Base-by-base conservation (phyloP, 2,888 invertebrate genomes). In the Stegophylla sp. region DNA sequence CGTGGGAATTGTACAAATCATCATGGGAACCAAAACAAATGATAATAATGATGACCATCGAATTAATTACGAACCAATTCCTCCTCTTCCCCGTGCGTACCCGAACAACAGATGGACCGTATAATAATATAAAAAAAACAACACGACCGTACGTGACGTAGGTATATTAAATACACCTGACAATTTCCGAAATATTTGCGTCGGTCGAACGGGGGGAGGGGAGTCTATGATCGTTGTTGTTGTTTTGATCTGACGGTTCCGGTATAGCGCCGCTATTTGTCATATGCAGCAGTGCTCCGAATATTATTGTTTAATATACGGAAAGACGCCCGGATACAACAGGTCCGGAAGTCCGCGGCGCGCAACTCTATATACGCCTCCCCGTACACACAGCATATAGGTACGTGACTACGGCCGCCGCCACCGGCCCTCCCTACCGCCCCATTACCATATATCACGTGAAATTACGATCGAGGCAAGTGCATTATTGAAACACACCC, bases 281-380 rank as follows among this genome's bases (percentile, higher is more conserved):
- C n/a, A n/a, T n/a, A n/a, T 23, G 53, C 56, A n/a, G 56, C 56
- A 56, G 26, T 28, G 13, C 20, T 2, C n/a, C 17, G 17, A n/a
- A 23, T 56, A 56, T 20, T 20, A 4, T 20, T 10, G 5, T 53
- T 2, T 5, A 53, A 53, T n/a, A n/a, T 56, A 56, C 43, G 43
- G 59, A 59, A 61, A 69, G 28, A 69, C 53, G 56, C 71, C n/a
- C 51, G 77, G 77, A 69, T 71, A 79, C 71, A 79, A 79, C 79
- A 79, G 79, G 79, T 79, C 79, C 79, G 79, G 79, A 79, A 79
- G 79, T 79, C 41, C n/a, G 20, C 20, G n/a, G 10, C 1, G 5
- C 12, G 1, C 15, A 45, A 13, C 7, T 43, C 4, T 10, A 43
- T 43, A 51, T 61, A 34, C 75, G 51, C 51, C 34, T 64, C 23